Percentiles rank a stretch among this genome's conserved stretches.
Evolutionary conservation across 2,113 vertebrate genomes (phyloP).

Genomic region (Hippocampus guttulatus): DNA sequence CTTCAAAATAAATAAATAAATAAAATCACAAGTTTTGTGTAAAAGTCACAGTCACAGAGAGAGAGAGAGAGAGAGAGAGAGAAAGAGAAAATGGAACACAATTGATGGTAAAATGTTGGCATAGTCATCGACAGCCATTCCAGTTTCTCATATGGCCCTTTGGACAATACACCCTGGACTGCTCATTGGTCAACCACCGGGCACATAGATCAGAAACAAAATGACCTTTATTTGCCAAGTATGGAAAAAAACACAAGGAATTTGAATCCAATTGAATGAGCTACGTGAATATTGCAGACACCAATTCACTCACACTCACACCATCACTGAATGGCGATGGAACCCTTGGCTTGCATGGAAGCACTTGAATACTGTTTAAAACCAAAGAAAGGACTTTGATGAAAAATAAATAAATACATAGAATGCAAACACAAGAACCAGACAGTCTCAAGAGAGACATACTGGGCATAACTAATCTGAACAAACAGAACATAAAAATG

Average conservation of each 20-base stretch:
- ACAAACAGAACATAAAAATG: background rate
- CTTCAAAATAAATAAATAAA: background rate
- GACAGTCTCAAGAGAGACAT: background rate
- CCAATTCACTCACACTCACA: background rate
- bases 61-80: no score
- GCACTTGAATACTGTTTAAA: background rate
- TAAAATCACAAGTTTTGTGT: no score
- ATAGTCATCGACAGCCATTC: background rate
- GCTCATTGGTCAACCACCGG: no score
- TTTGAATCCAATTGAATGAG: no score
- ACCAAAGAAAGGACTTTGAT: background rate
- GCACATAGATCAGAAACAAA: no score
- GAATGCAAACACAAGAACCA: background rate
- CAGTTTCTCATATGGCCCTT: background rate
- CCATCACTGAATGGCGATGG: background rate
- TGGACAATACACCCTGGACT: background rate
- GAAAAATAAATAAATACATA: background rate
- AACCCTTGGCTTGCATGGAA: background rate
- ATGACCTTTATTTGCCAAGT: no score
- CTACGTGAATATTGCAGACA: no score
- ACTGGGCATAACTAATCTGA: background rate
- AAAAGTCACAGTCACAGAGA: no score
- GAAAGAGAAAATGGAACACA: background rate
- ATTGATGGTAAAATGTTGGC: no score
- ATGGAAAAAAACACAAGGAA: no score